Conservation (phyloP, 2,113 vertebrate species). For the Heteronetta atricapilla region DNA sequence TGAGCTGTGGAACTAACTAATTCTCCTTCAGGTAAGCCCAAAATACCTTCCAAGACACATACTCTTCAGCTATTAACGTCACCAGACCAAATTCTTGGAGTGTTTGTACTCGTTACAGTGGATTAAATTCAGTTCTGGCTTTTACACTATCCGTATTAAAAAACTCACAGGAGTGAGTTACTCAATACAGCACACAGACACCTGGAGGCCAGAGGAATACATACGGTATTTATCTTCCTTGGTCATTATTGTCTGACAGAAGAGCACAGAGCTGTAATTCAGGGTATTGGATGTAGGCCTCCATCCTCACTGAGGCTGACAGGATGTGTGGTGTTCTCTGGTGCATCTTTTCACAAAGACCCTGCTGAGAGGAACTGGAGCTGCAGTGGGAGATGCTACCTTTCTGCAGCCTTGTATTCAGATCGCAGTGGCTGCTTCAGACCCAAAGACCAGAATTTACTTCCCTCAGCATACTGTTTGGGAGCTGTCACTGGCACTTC, state of each 20-base stretch:
- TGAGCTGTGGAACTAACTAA: neutral
- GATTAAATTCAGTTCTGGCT: constrained; percentile 24
- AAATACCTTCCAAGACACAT: constrained; percentile 25
- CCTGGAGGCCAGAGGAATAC: neutral
- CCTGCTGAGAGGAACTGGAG: neutral
- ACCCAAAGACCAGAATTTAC: neutral
- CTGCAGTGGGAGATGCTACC: neutral
- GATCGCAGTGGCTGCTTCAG: neutral
- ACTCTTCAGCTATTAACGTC: neutral
- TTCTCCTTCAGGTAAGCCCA: constrained; percentile 50
- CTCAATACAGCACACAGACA: neutral
- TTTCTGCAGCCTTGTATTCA: neutral
- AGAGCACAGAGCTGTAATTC: neutral
- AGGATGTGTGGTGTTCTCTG: neutral
- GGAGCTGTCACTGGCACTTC: neutral
- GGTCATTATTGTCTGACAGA: neutral
- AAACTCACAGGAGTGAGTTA: neutral
- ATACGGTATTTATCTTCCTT: neutral
- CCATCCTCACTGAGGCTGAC: rapidly evolving
- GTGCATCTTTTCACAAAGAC: neutral
- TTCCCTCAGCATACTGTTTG: neutral
- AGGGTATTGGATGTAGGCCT: neutral
- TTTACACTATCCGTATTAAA: neutral
- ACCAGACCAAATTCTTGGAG: constrained; percentile 35
- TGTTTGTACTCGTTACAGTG: constrained; percentile 7